These are phyloP conservation scores for Drosophila nebulosa DNA, from an alignment of 1,140 invertebrate genomes.

Conservation along the genomic window DNA sequence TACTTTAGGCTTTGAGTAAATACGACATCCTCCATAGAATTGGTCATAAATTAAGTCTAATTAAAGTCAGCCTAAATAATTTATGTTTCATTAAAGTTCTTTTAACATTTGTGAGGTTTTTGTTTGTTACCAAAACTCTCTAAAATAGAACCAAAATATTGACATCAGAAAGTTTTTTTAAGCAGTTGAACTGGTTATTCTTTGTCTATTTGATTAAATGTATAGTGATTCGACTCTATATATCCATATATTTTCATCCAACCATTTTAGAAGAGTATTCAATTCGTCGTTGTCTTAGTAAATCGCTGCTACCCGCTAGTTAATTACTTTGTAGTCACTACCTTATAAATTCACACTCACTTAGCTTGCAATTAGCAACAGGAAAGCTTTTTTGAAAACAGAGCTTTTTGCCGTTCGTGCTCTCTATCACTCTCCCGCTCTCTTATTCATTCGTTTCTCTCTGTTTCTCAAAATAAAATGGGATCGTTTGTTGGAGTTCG, in stretches of 20 bases:
- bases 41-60: no score
- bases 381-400: conserved; percentile 37
- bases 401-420: conserved; percentile 19
- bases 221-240: no score
- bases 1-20: no score
- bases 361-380: conserved; percentile 43
- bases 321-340: not conserved
- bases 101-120: not conserved
- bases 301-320: not conserved
- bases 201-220: no score
- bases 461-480: not conserved
- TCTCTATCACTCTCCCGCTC: conserved; percentile 8
- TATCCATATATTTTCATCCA: no score
- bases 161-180: no score
- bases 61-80: no score
- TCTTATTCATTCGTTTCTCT: not conserved
- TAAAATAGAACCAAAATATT: no score
- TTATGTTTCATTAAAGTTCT: conserved; percentile 19
- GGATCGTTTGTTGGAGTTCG: no score
- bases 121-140: no score
- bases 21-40: no score
- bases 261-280: conserved; percentile 14
- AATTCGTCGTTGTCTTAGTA: not conserved
- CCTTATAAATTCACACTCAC: conserved; percentile 65
- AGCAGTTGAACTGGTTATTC: no score